A percentile compares a stretch with the other conserved stretches of the same genome.
These are phyloP conservation scores for Numenius arquata DNA, from an alignment of 2,113 vertebrate genomes.

Conservation along the genomic window DNA sequence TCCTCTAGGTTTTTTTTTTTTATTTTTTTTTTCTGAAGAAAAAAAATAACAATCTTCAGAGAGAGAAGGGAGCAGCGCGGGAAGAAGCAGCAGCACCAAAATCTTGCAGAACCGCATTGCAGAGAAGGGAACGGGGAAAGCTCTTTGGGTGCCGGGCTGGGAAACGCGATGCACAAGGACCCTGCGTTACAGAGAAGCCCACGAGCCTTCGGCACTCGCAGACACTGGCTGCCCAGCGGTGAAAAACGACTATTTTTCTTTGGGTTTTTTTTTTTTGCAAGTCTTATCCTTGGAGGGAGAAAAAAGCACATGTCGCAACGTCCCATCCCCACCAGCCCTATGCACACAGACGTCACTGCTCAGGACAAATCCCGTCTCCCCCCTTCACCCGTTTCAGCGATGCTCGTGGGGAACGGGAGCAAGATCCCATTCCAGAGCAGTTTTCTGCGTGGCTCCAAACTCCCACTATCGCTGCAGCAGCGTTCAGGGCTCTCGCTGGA, in stretches of 20 bases:
- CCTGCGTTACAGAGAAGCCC: neutral
- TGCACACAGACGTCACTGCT: accelerated
- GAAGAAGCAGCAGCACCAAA: neutral
- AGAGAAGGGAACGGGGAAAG: neutral
- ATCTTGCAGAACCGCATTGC: neutral
- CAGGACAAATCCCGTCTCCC: accelerated
- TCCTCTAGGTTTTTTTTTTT: too few species aligned
- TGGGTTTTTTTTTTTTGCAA: neutral
- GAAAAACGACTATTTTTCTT: neutral
- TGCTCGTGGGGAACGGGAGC: neutral
- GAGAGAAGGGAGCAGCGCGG: neutral
- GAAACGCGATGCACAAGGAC: accelerated
- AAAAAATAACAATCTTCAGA: neutral
- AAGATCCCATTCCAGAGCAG: neutral
- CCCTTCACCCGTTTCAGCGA: neutral
- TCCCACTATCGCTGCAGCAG: neutral
- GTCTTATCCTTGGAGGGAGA: neutral
- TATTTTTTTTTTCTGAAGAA: too few species aligned
- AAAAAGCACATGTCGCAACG: neutral
- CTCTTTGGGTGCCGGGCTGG: neutral
- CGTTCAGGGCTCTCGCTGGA: neutral
- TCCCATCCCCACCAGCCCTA: neutral
- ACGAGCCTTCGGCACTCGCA: neutral
- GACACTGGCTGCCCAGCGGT: neutral
- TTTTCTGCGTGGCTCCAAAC: neutral